Conservation (phyloP, 2,113 vertebrate genomes). For the Brachyhypopomus gauderio region DNA sequence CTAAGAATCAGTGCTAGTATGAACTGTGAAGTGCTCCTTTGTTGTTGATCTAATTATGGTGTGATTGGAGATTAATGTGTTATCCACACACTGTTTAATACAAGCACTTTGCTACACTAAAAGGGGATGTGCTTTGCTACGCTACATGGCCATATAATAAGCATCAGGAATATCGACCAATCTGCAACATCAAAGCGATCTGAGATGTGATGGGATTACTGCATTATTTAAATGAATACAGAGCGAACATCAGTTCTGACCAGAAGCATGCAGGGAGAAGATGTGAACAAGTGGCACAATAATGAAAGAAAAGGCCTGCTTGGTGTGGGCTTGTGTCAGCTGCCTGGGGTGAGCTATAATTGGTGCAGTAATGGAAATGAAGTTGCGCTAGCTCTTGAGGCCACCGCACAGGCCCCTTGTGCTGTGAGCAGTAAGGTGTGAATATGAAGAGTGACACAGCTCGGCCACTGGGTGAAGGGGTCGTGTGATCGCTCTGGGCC, state of each 20-base stretch:
- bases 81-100: no score
- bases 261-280: neutral
- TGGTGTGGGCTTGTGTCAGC: conserved; percentile 32
- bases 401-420: conserved; percentile 35
- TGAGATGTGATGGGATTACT: neutral
- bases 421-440: conserved; percentile 35
- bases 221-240: neutral
- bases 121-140: neutral
- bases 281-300: conserved; percentile 12
- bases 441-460: conserved; percentile 28
- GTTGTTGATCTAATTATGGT: no score
- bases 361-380: conserved; percentile 36
- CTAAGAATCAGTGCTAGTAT: no score
- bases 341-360: conserved; percentile 44
- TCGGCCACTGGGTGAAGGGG: conserved; percentile 29
- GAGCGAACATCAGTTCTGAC: neutral
- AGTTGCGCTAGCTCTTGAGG: conserved; percentile 24
- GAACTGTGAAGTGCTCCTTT: no score
- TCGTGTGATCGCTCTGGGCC: neutral
- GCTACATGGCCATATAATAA: neutral
- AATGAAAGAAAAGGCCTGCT: conserved; percentile 30
- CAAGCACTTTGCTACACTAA: no score
- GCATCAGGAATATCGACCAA: neutral
- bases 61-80: no score
- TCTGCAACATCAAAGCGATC: neutral